A percentile compares a stretch with the other conserved stretches of the same genome.
Evolutionary conservation across 2,113 vertebrate genomes (phyloP).

Genomic region (Sphaerodactylus townsendi): DNA sequence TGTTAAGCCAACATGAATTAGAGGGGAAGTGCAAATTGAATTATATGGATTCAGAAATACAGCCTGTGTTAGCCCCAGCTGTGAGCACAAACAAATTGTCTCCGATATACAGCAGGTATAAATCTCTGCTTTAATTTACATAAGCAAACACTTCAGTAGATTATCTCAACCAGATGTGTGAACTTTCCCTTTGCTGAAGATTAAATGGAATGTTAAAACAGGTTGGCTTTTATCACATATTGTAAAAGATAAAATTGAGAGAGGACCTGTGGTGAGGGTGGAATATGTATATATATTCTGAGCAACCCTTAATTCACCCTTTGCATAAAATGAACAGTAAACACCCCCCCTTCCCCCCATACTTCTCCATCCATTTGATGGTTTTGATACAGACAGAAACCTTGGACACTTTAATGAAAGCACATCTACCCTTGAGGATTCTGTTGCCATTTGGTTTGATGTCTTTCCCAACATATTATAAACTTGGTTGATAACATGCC

Average conservation of each 20-base stretch:
- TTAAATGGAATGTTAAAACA: slow-evolving; percentile 62
- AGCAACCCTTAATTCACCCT: slow-evolving; percentile 40
- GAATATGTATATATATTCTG: slow-evolving; percentile 33
- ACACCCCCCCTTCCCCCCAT: background rate
- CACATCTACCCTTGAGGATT: slow-evolving; percentile 56
- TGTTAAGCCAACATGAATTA: slow-evolving; percentile 47
- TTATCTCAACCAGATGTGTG: slow-evolving; percentile 54
- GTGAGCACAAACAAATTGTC: slow-evolving; percentile 64
- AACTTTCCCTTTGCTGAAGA: slow-evolving; percentile 58
- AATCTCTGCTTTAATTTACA: slow-evolving; percentile 64
- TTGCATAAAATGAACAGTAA: slow-evolving; percentile 28
- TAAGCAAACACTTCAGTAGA: slow-evolving; percentile 61
- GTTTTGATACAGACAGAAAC: slow-evolving; percentile 47
- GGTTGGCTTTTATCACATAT: slow-evolving; percentile 53
- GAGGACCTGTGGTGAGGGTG: slow-evolving; percentile 21
- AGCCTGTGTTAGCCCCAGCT: slow-evolving; percentile 65
- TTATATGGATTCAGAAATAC: slow-evolving; percentile 59
- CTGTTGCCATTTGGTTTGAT: slow-evolving; percentile 70
- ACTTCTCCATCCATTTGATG: slow-evolving; percentile 17
- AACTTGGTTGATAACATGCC: slow-evolving; percentile 60
- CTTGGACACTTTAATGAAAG: slow-evolving; percentile 46
- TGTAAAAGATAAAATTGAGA: slow-evolving; percentile 60
- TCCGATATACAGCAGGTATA: slow-evolving; percentile 55
- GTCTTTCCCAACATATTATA: slow-evolving; percentile 72
- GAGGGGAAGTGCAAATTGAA: slow-evolving; percentile 60